Conservation (phyloP, 2,888 invertebrate species). For the Operophtera brumata region DNA sequence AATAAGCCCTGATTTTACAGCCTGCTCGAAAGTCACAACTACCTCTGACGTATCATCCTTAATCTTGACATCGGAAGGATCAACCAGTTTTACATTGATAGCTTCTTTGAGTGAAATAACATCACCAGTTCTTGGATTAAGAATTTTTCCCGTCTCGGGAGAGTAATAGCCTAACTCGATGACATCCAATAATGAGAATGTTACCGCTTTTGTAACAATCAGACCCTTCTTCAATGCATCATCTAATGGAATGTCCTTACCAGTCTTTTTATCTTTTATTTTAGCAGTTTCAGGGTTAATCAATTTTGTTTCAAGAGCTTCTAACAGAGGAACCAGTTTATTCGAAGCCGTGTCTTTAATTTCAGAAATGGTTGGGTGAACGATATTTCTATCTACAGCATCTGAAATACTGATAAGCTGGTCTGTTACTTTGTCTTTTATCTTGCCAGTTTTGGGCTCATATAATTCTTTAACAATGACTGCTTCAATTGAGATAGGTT, state of each 20-base stretch:
- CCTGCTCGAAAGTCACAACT: constrained; percentile 85
- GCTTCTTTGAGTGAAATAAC: constrained; percentile 88
- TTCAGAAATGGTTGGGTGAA: constrained; percentile 90
- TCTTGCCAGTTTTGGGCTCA: constrained; percentile 84
- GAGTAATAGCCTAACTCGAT: constrained; percentile 89
- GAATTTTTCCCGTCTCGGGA: constrained; percentile 85
- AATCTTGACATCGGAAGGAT: constrained; percentile 85
- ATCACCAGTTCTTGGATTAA: constrained; percentile 88
- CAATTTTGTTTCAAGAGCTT: constrained; percentile 86
- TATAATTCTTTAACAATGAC: constrained; percentile 86
- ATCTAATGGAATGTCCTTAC: constrained; percentile 84
- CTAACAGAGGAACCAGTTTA: constrained; percentile 85
- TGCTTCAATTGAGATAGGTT: constrained; percentile 89
- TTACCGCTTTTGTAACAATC: constrained; percentile 85
- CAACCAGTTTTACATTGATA: constrained; percentile 85
- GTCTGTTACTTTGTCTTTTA: constrained; percentile 86
- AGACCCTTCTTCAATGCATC: constrained; percentile 85
- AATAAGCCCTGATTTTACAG: constrained; percentile 84
- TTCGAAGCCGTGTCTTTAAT: constrained; percentile 88
- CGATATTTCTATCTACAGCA: constrained; percentile 88
- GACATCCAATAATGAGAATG: constrained; percentile 86
- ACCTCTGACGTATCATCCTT: constrained; percentile 86
- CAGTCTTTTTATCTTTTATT: constrained; percentile 86
- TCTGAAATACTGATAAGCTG: constrained; percentile 87
- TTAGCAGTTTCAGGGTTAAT: constrained; percentile 86